These are phyloP conservation scores for Dynastes tityus DNA, from an alignment of 2,888 invertebrate genomes.

Conservation along the genomic window DNA sequence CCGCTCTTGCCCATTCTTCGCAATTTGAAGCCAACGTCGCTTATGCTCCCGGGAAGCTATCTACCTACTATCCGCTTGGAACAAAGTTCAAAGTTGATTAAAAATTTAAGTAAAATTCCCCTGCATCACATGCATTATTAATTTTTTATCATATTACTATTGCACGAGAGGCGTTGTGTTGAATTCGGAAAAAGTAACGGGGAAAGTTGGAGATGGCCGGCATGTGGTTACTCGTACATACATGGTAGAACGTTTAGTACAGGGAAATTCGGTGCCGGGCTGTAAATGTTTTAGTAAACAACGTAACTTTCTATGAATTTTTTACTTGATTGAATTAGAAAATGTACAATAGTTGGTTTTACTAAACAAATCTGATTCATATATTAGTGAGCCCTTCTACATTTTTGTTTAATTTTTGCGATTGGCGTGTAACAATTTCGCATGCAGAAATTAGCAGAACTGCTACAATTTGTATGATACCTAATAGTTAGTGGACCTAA, in stretches of 20 bases:
- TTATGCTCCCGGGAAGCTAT: neutral
- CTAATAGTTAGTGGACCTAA: too few species aligned
- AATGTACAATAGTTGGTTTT: too few species aligned
- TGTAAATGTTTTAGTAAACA: too few species aligned
- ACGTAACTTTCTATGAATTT: too few species aligned
- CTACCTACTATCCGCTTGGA: constrained; percentile 7
- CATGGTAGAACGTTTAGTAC: neutral
- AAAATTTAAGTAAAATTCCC: constrained; percentile 14
- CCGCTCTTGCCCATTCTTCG: neutral
- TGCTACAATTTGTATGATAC: too few species aligned
- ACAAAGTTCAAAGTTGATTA: constrained; percentile 31
- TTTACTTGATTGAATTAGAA: too few species aligned
- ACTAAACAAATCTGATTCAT: too few species aligned
- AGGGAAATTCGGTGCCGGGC: too few species aligned
- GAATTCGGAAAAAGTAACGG: neutral
- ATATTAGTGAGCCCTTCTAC: too few species aligned
- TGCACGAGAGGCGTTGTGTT: neutral
- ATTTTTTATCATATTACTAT: constrained; percentile 10
- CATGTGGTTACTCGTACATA: neutral
- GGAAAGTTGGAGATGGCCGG: neutral
- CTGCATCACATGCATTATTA: constrained; percentile 30
- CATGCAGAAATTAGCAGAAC: too few species aligned
- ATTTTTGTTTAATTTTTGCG: too few species aligned
- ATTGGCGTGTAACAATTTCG: too few species aligned
- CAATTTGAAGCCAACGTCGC: neutral